These are phyloP conservation scores for Toxotes chatareus DNA, from an alignment of 2,113 vertebrate genomes.

Conservation along the genomic window DNA sequence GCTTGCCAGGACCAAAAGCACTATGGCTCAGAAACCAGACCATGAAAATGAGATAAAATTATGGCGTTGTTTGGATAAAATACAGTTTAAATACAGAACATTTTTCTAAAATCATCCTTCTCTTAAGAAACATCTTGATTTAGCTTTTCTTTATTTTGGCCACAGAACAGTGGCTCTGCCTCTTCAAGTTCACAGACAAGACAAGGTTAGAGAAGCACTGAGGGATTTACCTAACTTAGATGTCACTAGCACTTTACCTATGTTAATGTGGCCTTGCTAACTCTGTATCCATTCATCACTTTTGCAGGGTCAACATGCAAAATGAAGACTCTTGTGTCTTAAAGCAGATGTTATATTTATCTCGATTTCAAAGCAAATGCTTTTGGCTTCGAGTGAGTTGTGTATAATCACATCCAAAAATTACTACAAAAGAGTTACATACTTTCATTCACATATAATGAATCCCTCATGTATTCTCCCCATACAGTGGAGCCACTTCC, in stretches of 20 bases:
- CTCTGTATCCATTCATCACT: constrained; percentile 27
- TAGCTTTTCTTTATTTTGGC: neutral
- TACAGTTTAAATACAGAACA: neutral
- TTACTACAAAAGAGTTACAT: neutral
- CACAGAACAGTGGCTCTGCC: neutral
- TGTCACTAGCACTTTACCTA: constrained; percentile 9
- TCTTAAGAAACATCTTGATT: neutral
- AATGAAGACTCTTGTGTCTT: neutral
- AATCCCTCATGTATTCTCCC: neutral
- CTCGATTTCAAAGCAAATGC: neutral
- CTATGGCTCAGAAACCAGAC: neutral
- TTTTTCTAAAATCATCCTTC: neutral
- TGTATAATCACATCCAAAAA: neutral
- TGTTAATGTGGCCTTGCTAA: neutral
- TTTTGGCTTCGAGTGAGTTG: neutral
- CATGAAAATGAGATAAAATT: no score
- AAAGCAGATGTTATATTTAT: constrained; percentile 22
- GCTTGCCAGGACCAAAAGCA: neutral
- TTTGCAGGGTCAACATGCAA: constrained; percentile 1
- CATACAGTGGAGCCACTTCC: constrained; percentile 2
- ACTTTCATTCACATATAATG: neutral
- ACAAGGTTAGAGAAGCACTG: neutral
- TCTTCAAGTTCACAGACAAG: constrained; percentile 9
- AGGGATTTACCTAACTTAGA: neutral
- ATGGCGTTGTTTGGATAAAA: neutral